phyloP scores from a whole-genome alignment of 2,797 vertebrate genomes.

The Distichodus sexfasciatus region DNA sequence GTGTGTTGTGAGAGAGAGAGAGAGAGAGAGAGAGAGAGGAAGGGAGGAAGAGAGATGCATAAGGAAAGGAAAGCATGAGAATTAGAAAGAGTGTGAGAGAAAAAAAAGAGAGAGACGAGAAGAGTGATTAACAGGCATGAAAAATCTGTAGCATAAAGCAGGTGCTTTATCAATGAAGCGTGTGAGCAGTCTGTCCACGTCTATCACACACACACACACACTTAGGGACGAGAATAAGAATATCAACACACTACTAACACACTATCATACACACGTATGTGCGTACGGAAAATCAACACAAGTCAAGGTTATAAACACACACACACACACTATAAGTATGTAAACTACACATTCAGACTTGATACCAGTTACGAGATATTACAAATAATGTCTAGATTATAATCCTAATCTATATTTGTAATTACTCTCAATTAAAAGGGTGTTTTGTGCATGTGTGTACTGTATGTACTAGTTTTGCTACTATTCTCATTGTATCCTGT shows the following conservation, averaged over 20 bases:
- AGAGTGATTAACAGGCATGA: slow-evolving; percentile 54
- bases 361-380: too few relatives aligned
- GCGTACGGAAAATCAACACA: too few relatives aligned
- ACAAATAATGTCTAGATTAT: too few relatives aligned
- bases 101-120: not conserved
- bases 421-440: too few relatives aligned
- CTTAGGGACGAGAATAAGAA: too few relatives aligned
- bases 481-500: not conserved
- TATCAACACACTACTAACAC: not conserved
- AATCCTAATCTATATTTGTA: too few relatives aligned
- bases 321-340: too few relatives aligned
- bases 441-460: slow-evolving; percentile 32
- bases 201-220: not conserved
- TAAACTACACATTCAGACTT: too few relatives aligned
- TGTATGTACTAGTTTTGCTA: not conserved
- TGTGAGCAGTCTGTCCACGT: not conserved
- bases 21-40: slow-evolving; percentile 50
- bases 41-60: not conserved
- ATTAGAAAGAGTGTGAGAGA: too few relatives aligned
- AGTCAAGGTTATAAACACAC: too few relatives aligned
- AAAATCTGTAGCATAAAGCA: not conserved
- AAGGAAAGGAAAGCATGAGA: not conserved
- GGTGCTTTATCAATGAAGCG: slow-evolving; percentile 4
- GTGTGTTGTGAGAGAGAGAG: slow-evolving; percentile 42
- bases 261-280: not conserved